Base-by-base conservation (phyloP, 1,140 invertebrate species). In the Choristoneura fumiferana region DNA sequence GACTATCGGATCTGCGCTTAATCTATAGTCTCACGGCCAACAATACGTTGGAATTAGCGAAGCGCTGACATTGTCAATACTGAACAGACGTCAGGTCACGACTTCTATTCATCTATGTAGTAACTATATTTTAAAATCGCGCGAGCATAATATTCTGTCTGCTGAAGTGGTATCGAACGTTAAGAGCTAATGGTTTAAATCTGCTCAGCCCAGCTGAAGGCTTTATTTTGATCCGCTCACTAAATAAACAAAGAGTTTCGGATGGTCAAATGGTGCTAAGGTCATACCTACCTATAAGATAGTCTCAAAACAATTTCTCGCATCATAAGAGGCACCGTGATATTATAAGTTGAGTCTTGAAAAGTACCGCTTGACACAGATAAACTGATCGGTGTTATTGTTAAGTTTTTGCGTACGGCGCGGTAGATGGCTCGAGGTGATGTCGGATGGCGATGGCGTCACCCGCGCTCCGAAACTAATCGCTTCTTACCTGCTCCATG, bases 321-420 rank as follows among this genome's bases (percentile, higher is more conserved):
- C 22, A 6, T 29, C 22, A 29, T 29, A 29, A 29, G 22, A 29
- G 22, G 22, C 22, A 9, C 13, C 18, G 17, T 22, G 43, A 22
- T 49, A 49, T 49, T 49, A 33, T 22, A 33, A 49, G 22, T 49
- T 17, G n/a, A 22, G 43, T 49, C 43, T 22, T 49, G 43, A 49
- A 49, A 49, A 49, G 43, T 49, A 49, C 43, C 43, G 43, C 43
- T 49, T 49, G 43, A 49, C 43, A 49, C 43, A 49, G 43, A 49
- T 22, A 49, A 49, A 49, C 37, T 4, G 18, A 49, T 49, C 43
- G 43, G 43, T 49, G 43, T 49, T 49, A 49, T 49, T 49, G 43
- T 49, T 22, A 49, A 14, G 43, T 49, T 49, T 49, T 29, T 49
- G 43, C 18, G 43, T 33, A 49, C 18, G 43, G 17, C 18, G 17